Percentiles rank a stretch among this genome's conserved stretches.
phyloP scores from a whole-genome alignment of 2,888 invertebrate genomes.

The Nudaria mundana region DNA sequence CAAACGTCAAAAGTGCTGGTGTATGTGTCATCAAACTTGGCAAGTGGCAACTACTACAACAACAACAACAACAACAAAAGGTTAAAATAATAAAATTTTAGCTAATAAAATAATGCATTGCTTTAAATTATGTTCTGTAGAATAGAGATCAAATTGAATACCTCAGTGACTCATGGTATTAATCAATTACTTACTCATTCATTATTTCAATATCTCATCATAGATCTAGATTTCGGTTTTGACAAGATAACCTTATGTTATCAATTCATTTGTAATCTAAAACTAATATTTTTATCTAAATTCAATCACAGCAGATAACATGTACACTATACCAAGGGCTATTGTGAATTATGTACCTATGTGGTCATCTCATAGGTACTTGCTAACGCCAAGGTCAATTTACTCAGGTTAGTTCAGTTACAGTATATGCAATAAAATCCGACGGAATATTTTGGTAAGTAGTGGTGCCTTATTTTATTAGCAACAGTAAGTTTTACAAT shows the following conservation, averaged over 20 bases:
- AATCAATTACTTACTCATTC: not conserved
- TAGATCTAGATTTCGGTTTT: not conserved
- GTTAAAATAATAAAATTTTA: not conserved
- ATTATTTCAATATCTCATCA: not conserved
- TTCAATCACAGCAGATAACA: constrained; percentile 3
- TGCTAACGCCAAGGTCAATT: constrained; percentile 1
- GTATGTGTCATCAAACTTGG: too few species aligned
- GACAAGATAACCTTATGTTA: not conserved
- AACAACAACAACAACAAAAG: too few species aligned
- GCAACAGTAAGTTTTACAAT: too few species aligned
- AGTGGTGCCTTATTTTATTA: too few species aligned
- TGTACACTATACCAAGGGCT: not conserved
- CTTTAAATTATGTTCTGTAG: too few species aligned
- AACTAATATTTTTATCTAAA: constrained; percentile 11
- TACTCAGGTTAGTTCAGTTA: constrained; percentile 19
- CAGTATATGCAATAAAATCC: too few species aligned
- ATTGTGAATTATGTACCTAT: constrained; percentile 1
- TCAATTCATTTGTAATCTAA: constrained; percentile 16
- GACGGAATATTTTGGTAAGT: too few species aligned
- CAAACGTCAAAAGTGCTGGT: not conserved
- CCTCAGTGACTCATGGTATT: not conserved
- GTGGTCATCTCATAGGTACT: not conserved
- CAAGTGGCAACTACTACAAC: too few species aligned
- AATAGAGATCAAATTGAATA: too few species aligned
- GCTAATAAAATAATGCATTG: too few species aligned